Evolutionary conservation across 2,888 invertebrate genomes (phyloP), one percentile per base, ranked within the genome.

Genomic region (Vannuccia rotundouncinata): DNA sequence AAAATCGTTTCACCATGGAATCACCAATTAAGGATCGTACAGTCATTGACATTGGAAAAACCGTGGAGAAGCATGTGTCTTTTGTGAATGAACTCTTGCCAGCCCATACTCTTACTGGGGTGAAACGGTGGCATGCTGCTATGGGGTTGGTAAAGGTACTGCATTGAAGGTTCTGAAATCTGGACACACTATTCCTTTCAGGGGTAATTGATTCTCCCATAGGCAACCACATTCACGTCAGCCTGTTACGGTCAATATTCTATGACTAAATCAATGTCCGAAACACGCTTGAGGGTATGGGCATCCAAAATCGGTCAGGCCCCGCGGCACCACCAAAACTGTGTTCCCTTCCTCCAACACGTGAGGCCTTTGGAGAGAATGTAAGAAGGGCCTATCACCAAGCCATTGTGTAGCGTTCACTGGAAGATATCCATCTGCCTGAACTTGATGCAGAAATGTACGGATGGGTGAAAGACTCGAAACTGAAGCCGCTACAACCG

Each of bases 1-100:
- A 28, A 27, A 27, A 28, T 28, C 27, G 27, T 27, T 5, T 73
- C 22, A 27, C 29, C 22, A 73, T 73, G 73, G 73, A 73, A 73
- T 73, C 73, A 27, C 73, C 73, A 73, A 28, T 73, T 27, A 73
- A 28, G 29, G 73, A 73, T 13, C 10, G 73, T 13, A 28, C 73
- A 73, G 29, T 73, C 73, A 28, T 73, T n/a, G 73, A 73, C 73
- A 73, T 73, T 73, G 73, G 73, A 73, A 73, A 27, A 28, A 73
- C 73, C 29, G 73, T 73, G 22, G 73, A 22, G 10, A 73, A 73
- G 29, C 73, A 73, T 73, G 29, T 73, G 27, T n/a, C 22, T 28
- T 27, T 73, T 73, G 73, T 73, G 29, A 22, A 22, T 27, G 73
- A 73, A 73, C 73, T 73, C 22, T 22, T 73, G 29, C 27, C 73